Evolutionary conservation across 2,888 invertebrate species (phyloP).

Genomic region (Clepsis dumicolana): DNA sequence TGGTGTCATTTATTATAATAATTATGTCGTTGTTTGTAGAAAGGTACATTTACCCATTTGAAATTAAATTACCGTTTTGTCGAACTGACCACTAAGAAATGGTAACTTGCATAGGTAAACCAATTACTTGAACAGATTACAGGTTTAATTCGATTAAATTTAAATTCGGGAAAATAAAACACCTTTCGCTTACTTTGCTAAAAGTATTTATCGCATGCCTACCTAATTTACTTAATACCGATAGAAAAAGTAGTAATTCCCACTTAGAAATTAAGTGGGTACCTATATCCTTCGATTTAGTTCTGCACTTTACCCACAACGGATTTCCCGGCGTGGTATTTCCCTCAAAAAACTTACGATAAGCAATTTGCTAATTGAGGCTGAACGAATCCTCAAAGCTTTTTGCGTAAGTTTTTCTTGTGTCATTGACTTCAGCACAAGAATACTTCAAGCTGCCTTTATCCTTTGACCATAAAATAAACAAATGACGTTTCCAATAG

Average conservation of each 20-base stretch:
- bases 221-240: not conserved
- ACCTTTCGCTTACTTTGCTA: no score
- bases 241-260: slow-evolving; percentile 13
- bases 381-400: slow-evolving; percentile 6
- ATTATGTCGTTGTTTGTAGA: no score
- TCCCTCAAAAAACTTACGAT: slow-evolving; percentile 25
- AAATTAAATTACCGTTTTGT: no score
- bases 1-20: no score
- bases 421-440: not conserved
- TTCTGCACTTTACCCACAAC: not conserved
- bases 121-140: no score
- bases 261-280: slow-evolving; percentile 7
- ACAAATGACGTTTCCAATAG: not conserved
- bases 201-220: no score
- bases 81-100: no score
- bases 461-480: not conserved
- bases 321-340: slow-evolving; percentile 21
- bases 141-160: no score
- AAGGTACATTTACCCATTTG: no score
- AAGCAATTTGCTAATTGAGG: slow-evolving; percentile 12
- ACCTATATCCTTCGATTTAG: not conserved
- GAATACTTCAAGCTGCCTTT: not conserved
- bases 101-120: no score
- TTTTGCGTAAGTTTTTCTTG: slow-evolving; percentile 10
- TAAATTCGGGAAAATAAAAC: no score